Base-by-base conservation (phyloP, 1,140 invertebrate species). In the Cylas formicarius region DNA sequence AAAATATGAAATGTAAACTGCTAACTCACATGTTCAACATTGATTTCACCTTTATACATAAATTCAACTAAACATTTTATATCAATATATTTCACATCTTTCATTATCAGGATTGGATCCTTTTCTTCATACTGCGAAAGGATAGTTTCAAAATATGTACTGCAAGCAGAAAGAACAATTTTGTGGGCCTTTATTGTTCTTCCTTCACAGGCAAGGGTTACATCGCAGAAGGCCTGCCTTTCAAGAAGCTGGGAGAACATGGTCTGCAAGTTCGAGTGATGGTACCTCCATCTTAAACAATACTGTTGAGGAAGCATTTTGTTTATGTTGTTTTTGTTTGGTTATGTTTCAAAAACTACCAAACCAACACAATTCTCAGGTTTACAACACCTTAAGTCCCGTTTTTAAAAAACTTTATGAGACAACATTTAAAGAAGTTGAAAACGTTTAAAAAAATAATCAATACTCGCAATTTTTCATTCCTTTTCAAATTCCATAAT, bases 31-130 rank as follows among this genome's bases (percentile, higher is more conserved):
- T 90, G 88, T 64, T 90, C 86, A 47, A 94, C 88, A 72, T 90
- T 92, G 61, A 94, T 92, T 75, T 94, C 90, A 52, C 90, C 90
- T 64, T 88, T 88, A 67, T 94, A 94, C 89, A 94, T 94, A 64
- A 93, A 94, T 62, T 91, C 86, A 38, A 94, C 84, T 36, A 94
- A 75, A 31, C 82, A 84, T 72, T 84, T 84, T 49, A 90, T 81
- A 69, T 90, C 85, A 44, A 77, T 74, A 69, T 83, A 89, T 68
- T 82, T 84, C 40, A 86, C 82, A 69, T 88, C 85, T 68, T 85
- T 84, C 69, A 90, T 78, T 50, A 89, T 86, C 35, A 88, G 78
- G 50, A 89, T 86, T 33, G 85, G 84, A 66, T 87, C 83, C 56
- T 84, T 84, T 67, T 87, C 85, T 67, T 89, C 86, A 68, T 90